A percentile compares a stretch with the other conserved stretches of the same genome.
Conservation (phyloP, 2,888 invertebrate species). For the Ormyrus nitidulus region DNA sequence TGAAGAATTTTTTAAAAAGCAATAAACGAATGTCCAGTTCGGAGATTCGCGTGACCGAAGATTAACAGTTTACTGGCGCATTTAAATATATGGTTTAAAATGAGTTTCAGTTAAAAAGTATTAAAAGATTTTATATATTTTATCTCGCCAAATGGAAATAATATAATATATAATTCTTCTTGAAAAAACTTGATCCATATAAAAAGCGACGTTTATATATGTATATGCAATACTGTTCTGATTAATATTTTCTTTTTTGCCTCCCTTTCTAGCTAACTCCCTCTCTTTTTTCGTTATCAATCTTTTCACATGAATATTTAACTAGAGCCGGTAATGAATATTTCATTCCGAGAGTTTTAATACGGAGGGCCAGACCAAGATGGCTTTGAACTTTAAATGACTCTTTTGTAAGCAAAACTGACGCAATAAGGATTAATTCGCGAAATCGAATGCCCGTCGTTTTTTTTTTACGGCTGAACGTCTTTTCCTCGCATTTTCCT, state of each 20-base stretch:
- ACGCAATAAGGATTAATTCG: slow-evolving; percentile 50
- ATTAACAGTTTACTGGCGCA: too few species aligned
- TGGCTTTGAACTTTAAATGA: slow-evolving; percentile 55
- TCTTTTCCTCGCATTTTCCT: background rate
- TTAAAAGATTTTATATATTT: slow-evolving; percentile 48
- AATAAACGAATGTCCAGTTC: too few species aligned
- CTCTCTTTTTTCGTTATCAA: slow-evolving; percentile 48
- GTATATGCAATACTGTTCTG: slow-evolving; percentile 45
- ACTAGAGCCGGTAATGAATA: slow-evolving; percentile 51
- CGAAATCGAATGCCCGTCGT: slow-evolving; percentile 37
- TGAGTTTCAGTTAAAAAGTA: background rate
- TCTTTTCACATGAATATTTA: slow-evolving; percentile 57
- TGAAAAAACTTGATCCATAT: slow-evolving; percentile 40
- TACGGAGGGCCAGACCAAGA: slow-evolving; percentile 36
- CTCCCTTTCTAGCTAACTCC: background rate
- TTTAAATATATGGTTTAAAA: too few species aligned
- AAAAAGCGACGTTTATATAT: slow-evolving; percentile 46
- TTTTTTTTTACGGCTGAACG: slow-evolving; percentile 37
- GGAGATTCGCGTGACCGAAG: too few species aligned
- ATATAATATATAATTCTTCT: slow-evolving; percentile 47
- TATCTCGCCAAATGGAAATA: slow-evolving; percentile 45
- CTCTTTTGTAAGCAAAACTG: slow-evolving; percentile 55
- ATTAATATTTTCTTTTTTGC: slow-evolving; percentile 49
- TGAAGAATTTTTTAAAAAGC: too few species aligned
- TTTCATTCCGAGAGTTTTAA: slow-evolving; percentile 54